phyloP scores from a whole-genome alignment of 2,113 vertebrate genomes.

The Macrotis lagotis region DNA sequence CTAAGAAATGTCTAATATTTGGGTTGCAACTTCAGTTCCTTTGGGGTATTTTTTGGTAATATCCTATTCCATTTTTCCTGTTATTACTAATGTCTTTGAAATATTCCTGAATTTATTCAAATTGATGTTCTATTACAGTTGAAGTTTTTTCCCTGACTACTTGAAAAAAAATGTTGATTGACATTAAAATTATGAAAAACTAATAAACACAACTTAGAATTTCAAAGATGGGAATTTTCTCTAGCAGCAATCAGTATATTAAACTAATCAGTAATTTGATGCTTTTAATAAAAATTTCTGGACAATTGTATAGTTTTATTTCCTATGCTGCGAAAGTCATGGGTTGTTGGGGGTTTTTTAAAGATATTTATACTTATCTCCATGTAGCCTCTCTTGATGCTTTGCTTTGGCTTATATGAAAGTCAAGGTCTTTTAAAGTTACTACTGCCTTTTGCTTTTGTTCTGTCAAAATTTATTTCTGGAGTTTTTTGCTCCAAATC shows the following conservation, averaged over 20 bases:
- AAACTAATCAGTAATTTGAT: not conserved
- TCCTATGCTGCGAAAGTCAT: not conserved
- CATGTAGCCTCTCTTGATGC: not conserved
- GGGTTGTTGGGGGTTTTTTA: not conserved
- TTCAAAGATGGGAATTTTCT: not conserved
- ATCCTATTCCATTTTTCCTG: not conserved
- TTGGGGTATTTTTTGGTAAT: not conserved
- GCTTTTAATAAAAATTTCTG: not conserved
- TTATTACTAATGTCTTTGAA: not conserved
- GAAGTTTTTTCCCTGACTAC: not conserved
- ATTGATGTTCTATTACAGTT: not conserved
- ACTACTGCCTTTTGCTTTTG: not conserved
- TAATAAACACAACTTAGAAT: not conserved
- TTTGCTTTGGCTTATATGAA: not conserved
- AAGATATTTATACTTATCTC: not conserved
- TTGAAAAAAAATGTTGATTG: not conserved
- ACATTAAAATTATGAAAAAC: not conserved
- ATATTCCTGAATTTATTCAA: not conserved
- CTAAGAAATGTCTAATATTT: not conserved
- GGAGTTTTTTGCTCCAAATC: not conserved
- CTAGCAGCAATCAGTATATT: not conserved
- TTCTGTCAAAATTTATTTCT: not conserved
- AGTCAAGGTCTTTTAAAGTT: not conserved
- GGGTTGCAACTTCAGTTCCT: not conserved
- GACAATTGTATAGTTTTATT: not conserved